phyloP scores from a whole-genome alignment of 2,888 invertebrate genomes.

The Liodrosophila aerea region DNA sequence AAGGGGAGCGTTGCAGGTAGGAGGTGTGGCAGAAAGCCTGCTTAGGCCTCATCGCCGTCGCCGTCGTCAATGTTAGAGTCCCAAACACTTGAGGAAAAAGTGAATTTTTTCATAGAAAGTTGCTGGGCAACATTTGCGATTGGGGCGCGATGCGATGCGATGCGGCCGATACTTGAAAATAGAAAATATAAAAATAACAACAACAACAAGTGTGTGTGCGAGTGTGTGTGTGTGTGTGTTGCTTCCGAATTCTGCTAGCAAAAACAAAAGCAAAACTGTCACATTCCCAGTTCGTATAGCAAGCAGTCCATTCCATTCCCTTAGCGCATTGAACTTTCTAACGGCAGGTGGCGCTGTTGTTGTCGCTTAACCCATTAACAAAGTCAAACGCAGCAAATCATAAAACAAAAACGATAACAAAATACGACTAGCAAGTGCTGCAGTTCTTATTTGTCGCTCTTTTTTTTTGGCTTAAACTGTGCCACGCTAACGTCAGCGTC shows the following conservation, averaged over 20 bases:
- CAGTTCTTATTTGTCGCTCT: too few species aligned
- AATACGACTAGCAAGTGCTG: constrained; percentile 25
- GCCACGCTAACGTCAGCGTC: constrained; percentile 41
- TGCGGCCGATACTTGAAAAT: constrained; percentile 60
- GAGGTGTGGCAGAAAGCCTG: constrained; percentile 42
- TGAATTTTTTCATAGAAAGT: constrained; percentile 79
- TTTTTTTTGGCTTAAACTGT: constrained; percentile 54
- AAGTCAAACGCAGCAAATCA: constrained; percentile 29
- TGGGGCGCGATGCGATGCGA: constrained; percentile 23
- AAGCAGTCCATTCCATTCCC: constrained; percentile 3
- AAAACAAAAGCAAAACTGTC: neutral
- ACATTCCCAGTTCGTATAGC: too few species aligned
- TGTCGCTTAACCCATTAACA: constrained; percentile 33
- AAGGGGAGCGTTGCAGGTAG: neutral
- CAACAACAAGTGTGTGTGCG: constrained; percentile 22
- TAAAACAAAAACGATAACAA: constrained; percentile 31
- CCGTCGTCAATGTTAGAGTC: constrained; percentile 25
- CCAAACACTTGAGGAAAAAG: constrained; percentile 68
- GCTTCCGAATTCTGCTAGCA: constrained; percentile 39
- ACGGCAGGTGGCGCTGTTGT: constrained; percentile 45
- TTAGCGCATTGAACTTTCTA: constrained; percentile 44
- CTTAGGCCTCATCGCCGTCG: constrained; percentile 33
- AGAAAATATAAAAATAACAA: constrained; percentile 56
- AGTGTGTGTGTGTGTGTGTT: constrained; percentile 22
- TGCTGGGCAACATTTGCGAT: constrained; percentile 73